phyloP scores from a whole-genome alignment of 2,113 vertebrate genomes.

The Agelaius phoeniceus region DNA sequence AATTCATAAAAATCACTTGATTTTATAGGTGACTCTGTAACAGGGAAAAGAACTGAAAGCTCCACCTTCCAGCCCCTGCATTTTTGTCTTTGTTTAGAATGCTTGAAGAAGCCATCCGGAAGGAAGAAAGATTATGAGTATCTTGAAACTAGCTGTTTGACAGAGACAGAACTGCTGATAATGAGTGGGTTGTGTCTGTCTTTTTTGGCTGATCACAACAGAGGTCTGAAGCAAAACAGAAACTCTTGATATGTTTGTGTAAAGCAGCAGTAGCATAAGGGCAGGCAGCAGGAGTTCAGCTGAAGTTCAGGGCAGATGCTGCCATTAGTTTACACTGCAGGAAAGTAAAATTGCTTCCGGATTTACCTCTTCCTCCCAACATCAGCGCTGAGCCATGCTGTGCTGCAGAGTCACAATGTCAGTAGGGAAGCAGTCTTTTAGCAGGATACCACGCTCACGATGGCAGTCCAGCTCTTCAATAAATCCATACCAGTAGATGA shows the following conservation, averaged over 20 bases:
- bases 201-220: slow-evolving; percentile 77
- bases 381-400: slow-evolving; percentile 61
- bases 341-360: slow-evolving; percentile 91
- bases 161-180: slow-evolving; percentile 81
- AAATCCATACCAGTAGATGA: slow-evolving; percentile 99
- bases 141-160: slow-evolving; percentile 78
- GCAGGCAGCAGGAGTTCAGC: slow-evolving; percentile 83
- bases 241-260: slow-evolving; percentile 80
- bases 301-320: slow-evolving; percentile 90
- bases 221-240: slow-evolving; percentile 83
- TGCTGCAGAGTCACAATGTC: slow-evolving; percentile 90
- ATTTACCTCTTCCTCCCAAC: slow-evolving; percentile 75
- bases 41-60: slow-evolving; percentile 49
- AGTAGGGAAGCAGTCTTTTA: slow-evolving; percentile 93
- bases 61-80: slow-evolving; percentile 63
- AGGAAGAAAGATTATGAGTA: slow-evolving; percentile 83
- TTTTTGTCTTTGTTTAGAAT: slow-evolving; percentile 73
- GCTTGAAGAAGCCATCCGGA: slow-evolving; percentile 81
- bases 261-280: slow-evolving; percentile 73
- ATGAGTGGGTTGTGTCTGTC: slow-evolving; percentile 78
- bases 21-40: slow-evolving; percentile 36
- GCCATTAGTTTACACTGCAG: slow-evolving; percentile 82
- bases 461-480: slow-evolving; percentile 95
- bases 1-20: neutral
- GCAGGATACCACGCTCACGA: slow-evolving; percentile 92